Conservation (phyloP, 1,140 invertebrate species). For the Chymomyza costata region DNA sequence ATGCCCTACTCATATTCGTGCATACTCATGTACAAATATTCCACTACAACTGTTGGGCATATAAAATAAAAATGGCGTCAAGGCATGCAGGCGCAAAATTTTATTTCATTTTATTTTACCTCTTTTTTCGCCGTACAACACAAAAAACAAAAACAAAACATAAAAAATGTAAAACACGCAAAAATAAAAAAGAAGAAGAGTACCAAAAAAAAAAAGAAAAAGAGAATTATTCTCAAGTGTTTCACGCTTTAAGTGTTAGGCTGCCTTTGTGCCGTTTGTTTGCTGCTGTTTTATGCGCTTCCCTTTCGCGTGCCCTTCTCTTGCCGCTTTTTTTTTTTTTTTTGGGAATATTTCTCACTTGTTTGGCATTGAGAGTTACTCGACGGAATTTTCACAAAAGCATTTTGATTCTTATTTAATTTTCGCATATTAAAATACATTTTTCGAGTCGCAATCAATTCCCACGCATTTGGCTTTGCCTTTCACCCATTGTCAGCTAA, state of each 20-base stretch:
- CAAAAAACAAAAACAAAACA: constrained; percentile 2
- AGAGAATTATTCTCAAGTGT: constrained; percentile 55
- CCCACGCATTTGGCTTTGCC: constrained; percentile 41
- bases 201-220: constrained; percentile 10
- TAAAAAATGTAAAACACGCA: constrained; percentile 7
- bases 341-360: constrained; percentile 10
- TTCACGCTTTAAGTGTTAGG: constrained; percentile 59
- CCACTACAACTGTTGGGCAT: too few relatives aligned
- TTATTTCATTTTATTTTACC: constrained; percentile 29
- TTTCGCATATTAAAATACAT: too few relatives aligned
- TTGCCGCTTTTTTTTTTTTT: constrained; percentile 7
- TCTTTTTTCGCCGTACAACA: too few relatives aligned
- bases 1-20: not conserved
- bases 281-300: too few relatives aligned
- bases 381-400: not conserved
- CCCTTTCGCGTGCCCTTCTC: too few relatives aligned
- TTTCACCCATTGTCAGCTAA: constrained; percentile 55
- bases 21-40: too few relatives aligned
- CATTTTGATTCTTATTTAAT: too few relatives aligned
- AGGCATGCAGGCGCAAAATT: constrained; percentile 33
- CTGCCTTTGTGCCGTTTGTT: constrained; percentile 37
- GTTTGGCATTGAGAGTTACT: constrained; percentile 9
- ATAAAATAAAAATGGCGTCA: constrained; percentile 24
- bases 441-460: constrained; percentile 31
- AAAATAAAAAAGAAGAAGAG: constrained; percentile 8